Evolutionary conservation across 2,797 vertebrate species (phyloP), one percentile per base, ranked within the genome.

Genomic region (Oryzias dopingdopingensis): DNA sequence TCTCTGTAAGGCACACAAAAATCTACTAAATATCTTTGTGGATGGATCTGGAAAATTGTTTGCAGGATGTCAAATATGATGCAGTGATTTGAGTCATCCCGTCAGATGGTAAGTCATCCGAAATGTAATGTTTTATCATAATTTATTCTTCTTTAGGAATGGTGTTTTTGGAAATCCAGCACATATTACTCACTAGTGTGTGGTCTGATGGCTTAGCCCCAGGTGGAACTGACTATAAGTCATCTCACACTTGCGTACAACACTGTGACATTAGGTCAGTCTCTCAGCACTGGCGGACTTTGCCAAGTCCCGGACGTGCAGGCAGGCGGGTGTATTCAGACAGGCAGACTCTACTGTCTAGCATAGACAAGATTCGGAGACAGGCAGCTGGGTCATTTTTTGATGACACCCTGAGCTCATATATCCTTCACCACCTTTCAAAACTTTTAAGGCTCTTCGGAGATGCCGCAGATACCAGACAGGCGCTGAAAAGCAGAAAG

Each of bases 381-480:
- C 72, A 78, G 77, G 67, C 67, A 48, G 55, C 72, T 51, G 67
- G 64, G 67, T 66, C 70, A 55, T 14, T 69, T 58, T 83, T 74
- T 74, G 78, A 84, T 76, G 79, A 67, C 74, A 80, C 81, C 65
- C 62, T 20, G 7, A 76, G 82, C 84, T 85, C 65, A 83, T 88
- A 77, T 83, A 82, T 90, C 89, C 84, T 59, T 89, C 77, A 47
- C 65, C 81, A 80, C 82, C 74, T 85, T 72, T 70, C 64, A 55
- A 62, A 84, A 73, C 59, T 50, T 61, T 69, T 66, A 70, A 78
- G 67, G 70, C 72, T 74, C 58, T 77, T 62, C 52, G 59, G 69
- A 84, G 77, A 86, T 86, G 74, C 86, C 81, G 56, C 65, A 61
- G 73, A 89, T 87, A 62, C 79, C 74, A 18, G 79, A 61, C 87